These are phyloP conservation scores for Callosobruchus maculatus DNA, from an alignment of 2,888 invertebrate genomes.

Conservation along the genomic window DNA sequence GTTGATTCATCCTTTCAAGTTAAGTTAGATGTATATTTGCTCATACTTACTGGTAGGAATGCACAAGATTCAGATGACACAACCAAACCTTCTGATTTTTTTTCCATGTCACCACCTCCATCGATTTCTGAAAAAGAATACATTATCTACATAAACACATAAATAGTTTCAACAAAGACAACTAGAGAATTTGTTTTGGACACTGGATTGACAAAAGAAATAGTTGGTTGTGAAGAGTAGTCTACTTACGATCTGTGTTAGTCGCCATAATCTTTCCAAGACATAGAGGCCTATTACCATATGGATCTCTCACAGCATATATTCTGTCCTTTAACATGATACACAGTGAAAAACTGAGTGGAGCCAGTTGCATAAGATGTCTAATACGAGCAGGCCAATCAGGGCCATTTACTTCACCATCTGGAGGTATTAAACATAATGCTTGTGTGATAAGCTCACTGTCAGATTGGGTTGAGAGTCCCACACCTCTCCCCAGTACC, in stretches of 20 bases:
- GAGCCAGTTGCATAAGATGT: constrained; percentile 88
- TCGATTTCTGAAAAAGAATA: constrained; percentile 20
- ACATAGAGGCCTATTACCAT: constrained; percentile 95
- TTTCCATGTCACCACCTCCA: constrained; percentile 46
- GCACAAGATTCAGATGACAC: constrained; percentile 97
- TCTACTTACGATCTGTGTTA: constrained; percentile 20
- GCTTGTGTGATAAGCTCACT: constrained; percentile 97
- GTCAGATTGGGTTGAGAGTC: constrained; percentile 93
- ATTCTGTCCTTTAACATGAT: constrained; percentile 92
- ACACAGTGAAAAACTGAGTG: constrained; percentile 91
- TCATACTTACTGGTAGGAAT: constrained; percentile 63
- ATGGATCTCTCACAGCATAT: constrained; percentile 94
- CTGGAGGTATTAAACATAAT: constrained; percentile 85
- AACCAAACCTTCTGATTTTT: constrained; percentile 83
- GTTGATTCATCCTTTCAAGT: neutral
- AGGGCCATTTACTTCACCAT: constrained; percentile 81
- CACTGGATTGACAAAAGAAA: no score
- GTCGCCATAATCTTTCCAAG: constrained; percentile 76
- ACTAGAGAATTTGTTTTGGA: no score
- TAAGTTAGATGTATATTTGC: neutral
- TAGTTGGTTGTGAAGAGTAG: no score
- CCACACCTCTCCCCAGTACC: constrained; percentile 91
- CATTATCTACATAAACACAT: no score
- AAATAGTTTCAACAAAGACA: no score
- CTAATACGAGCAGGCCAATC: constrained; percentile 92